Conservation (phyloP, 2,113 vertebrate species). For the Conger conger region DNA sequence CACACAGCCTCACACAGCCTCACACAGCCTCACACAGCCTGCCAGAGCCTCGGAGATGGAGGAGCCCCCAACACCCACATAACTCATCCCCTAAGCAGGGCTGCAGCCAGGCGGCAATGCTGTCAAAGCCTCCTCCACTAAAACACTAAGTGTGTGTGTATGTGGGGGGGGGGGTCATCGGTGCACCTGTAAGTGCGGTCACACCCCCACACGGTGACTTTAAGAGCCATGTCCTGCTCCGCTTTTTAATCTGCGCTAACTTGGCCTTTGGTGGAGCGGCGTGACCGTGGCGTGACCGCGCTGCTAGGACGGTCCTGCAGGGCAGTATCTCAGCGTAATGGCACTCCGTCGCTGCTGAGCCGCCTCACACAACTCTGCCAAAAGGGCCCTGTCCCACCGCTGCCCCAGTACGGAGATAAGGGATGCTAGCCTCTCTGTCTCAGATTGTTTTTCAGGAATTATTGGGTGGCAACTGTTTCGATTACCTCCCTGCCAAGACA, state of each 20-base stretch:
- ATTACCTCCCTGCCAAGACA: slow-evolving; percentile 26
- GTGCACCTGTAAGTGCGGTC: not conserved
- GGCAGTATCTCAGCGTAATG: not conserved
- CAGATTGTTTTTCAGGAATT: slow-evolving; percentile 22
- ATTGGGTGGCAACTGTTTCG: slow-evolving; percentile 30
- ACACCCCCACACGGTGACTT: not conserved
- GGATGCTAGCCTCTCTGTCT: not conserved
- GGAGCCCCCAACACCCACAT: slow-evolving; percentile 43
- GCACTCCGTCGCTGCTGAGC: not conserved
- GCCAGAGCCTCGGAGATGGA: not conserved
- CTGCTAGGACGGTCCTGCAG: not conserved
- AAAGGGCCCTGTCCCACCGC: not conserved
- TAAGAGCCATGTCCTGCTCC: not conserved
- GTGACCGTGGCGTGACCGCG: not conserved
- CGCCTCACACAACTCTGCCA: not conserved
- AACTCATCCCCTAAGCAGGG: slow-evolving; percentile 49
- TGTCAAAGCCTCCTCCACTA: slow-evolving; percentile 60
- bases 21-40: no score
- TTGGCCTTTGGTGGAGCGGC: not conserved
- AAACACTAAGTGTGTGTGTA: not conserved
- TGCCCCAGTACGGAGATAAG: not conserved
- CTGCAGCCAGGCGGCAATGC: slow-evolving; percentile 52
- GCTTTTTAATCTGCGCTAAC: not conserved
- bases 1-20: no score
- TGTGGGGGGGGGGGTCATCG: not conserved